Base-by-base conservation (phyloP, 1,140 invertebrate genomes). In the Drosophila obscura region DNA sequence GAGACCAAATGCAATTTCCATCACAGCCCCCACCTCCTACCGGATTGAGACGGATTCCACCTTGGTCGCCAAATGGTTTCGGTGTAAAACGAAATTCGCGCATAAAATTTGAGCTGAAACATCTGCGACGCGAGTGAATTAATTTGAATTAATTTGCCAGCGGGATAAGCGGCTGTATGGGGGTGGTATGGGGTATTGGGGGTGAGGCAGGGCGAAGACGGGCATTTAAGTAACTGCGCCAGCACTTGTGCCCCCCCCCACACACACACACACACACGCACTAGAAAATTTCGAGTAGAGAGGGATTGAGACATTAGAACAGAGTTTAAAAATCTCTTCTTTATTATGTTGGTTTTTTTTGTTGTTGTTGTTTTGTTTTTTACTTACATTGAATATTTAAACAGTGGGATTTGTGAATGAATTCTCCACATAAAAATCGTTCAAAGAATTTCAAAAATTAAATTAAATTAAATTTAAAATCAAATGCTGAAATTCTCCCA, bases 41-140 rank as follows among this genome's bases (percentile, higher is more conserved):
- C 50, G 9, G 31, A 24, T 56, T 68, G 41, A 39, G 35, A 16
- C 56, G 56, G 63, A 69, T 65, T 53, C 66, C 66, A 57, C 50
- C 51, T 69, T 69, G 65, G 67, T 66, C 67, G 64, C 77, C 80
- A 80, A 80, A 80, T 77, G 80, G 66, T 80, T 73, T 85, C 80
- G 77, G 71, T 80, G 77, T 88, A 79, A 88, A 88, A 69, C 71
- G 76, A 83, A 83, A 83, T 77, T 88, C 64, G 75, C 79, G 83
- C 83, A 87, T 87, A 87, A 87, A 87, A 88, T 88, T 87, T 87
- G 83, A 88, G 83, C 83, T 68, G 83, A 87, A 87, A 81, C 83
- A 87, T 81, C 83, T 87, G 83, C 83, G 83, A 65, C 83, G 83
- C 82, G 49, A 87, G 83, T 87, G 83, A 87, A 87, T 87, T 87